Base-by-base conservation (phyloP, 2,888 invertebrate species). In the Micoletzkya japonica region DNA sequence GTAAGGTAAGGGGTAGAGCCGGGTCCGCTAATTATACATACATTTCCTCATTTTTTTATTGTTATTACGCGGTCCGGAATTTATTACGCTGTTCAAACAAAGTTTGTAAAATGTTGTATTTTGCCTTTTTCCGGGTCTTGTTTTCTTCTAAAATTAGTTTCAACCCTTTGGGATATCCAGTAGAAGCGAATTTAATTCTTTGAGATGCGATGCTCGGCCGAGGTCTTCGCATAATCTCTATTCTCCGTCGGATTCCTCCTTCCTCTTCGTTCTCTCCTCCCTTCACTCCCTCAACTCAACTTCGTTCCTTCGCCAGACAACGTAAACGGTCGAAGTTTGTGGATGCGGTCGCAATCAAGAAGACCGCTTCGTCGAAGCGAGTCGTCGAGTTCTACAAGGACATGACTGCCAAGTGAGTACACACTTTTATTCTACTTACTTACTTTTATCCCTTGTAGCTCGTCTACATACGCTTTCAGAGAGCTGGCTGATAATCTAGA, bases 271-370 rank as follows among this genome's bases (percentile, higher is more conserved):
- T n/a, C n/a, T n/a, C n/a, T n/a, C n/a, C n/a, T n/a, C n/a, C 63
- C n/a, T 32, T 34, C 32, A 17, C 63, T 17, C 34, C 63, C n/a
- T 3, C 34, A 17, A 26, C 24, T 50, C 66, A 66, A 30, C 39
- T 36, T 2, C 61, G 69, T 63, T 26, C 49, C 24, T 74, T 59
- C 34, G 77, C 77, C 7, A 70, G 69, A 26, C 73, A 75, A 56
- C 72, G 75, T n/a, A 73, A 73, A 63, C 70, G 78, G 49, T 73
- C 71, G 4, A 76, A 78, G 52, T 78, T 60, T 64, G 76, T 81
- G 30, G 80, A 77, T 36, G 72, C 77, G n/a, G 72, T 77, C 24
- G 70, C 79, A n/a, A 74, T 81, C 24, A 81, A 81, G 70, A 72
- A 74, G 17, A 77, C 75, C 36, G 81, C 78, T 57, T 74, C 77